Conservation (phyloP, 2,888 invertebrate genomes). For the Lithophane socia region DNA sequence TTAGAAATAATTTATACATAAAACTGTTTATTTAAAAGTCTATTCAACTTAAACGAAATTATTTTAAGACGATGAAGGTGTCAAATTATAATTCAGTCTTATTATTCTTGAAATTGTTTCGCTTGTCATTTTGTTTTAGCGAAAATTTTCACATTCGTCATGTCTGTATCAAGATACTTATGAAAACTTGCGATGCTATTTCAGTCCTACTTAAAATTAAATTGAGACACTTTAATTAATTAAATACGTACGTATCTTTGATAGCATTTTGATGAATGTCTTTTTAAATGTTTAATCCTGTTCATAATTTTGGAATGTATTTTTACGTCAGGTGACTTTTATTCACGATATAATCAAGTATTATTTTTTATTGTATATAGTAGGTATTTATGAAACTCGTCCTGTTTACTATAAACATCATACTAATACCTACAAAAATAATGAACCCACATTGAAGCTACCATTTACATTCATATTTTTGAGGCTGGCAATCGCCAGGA, state of each 20-base stretch:
- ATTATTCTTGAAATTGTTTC: constrained; percentile 47
- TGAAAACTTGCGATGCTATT: constrained; percentile 39
- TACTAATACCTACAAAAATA: neutral
- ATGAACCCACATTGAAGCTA: constrained; percentile 11
- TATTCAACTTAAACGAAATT: constrained; percentile 37
- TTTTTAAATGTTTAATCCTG: constrained; percentile 5
- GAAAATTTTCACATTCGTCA: constrained; percentile 40
- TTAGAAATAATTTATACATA: constrained; percentile 19
- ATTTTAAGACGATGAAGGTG: constrained; percentile 41
- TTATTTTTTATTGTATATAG: neutral
- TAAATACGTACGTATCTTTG: constrained; percentile 2
- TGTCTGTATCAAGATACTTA: constrained; percentile 34
- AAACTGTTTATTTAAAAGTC: constrained; percentile 36
- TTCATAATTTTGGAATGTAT: neutral
- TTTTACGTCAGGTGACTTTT: neutral
- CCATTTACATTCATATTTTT: constrained; percentile 53
- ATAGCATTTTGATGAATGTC: constrained; percentile 3
- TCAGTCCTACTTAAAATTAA: constrained; percentile 20
- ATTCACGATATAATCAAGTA: neutral
- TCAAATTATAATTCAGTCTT: constrained; percentile 39
- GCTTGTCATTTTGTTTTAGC: constrained; percentile 42
- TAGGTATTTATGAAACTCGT: neutral
- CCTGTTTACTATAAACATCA: neutral
- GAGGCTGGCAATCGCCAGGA: constrained; percentile 46
- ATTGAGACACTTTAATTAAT: constrained; percentile 49